A percentile compares a stretch with the other conserved stretches of the same genome.
Conservation (phyloP, 2,797 vertebrate genomes). For the Cossypha polioptera region DNA sequence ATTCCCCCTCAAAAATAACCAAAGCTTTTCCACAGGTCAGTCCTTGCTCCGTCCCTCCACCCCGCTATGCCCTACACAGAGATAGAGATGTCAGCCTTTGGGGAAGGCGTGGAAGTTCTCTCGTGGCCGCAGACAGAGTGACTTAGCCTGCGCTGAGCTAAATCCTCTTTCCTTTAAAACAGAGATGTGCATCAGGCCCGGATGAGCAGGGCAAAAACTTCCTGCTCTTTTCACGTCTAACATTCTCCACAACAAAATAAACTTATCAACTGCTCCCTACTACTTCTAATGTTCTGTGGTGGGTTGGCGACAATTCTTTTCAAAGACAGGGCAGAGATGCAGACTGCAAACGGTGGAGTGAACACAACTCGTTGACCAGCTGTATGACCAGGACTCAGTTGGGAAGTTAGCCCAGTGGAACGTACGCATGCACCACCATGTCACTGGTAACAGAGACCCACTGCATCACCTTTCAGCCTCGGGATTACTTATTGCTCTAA, state of each 20-base stretch:
- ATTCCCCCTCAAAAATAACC: not conserved
- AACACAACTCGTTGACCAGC: not conserved
- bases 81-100: not conserved
- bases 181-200: not conserved
- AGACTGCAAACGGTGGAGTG: not conserved
- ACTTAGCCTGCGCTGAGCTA: not conserved
- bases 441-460: not conserved
- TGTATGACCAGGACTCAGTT: not conserved
- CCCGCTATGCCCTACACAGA: not conserved
- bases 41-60: not conserved
- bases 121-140: not conserved
- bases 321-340: not conserved
- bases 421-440: fast-evolving
- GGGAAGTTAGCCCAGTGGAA: not conserved
- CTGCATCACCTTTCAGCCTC: not conserved
- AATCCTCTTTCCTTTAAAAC: not conserved
- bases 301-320: not conserved
- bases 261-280: not conserved
- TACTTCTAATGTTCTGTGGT: not conserved
- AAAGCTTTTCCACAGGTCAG: not conserved
- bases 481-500: not conserved
- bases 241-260: not conserved
- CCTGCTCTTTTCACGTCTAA: not conserved
- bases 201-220: not conserved
- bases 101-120: not conserved